A percentile compares a stretch with the other conserved stretches of the same genome.
These are phyloP conservation scores for Catalaphyllia jardinei DNA, from an alignment of 64 coral and sea anemone species.

Conservation along the genomic window DNA sequence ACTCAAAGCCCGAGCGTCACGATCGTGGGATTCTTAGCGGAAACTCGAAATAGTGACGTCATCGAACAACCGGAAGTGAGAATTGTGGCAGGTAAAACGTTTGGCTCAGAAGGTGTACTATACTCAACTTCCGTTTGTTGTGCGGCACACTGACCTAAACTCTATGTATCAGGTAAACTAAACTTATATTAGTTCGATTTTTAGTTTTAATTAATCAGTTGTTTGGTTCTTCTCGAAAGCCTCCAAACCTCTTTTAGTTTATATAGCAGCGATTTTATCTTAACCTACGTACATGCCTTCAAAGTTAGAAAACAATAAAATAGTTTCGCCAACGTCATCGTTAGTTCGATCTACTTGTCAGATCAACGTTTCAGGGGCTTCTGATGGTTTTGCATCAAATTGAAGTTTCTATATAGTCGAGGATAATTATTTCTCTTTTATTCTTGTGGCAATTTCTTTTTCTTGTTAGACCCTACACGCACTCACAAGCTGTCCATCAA, in stretches of 20 bases:
- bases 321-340: no score
- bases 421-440: background rate
- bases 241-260: no score
- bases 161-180: background rate
- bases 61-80: background rate
- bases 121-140: background rate
- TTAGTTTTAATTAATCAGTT: no score
- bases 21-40: background rate
- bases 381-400: no score
- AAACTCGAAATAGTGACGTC: background rate
- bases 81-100: background rate
- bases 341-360: no score
- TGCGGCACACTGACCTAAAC: background rate
- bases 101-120: background rate
- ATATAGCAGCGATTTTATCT: no score
- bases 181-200: background rate
- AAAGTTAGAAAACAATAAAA: no score
- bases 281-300: no score
- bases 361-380: no score
- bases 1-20: background rate
- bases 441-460: background rate
- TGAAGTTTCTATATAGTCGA: no score
- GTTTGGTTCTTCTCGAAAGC: no score
- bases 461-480: background rate
- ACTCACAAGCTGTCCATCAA: constrained; percentile 5